A percentile compares a stretch with the other conserved stretches of the same genome.
Conservation (phyloP, 2,797 vertebrate species). For the Danio albolineatus region DNA sequence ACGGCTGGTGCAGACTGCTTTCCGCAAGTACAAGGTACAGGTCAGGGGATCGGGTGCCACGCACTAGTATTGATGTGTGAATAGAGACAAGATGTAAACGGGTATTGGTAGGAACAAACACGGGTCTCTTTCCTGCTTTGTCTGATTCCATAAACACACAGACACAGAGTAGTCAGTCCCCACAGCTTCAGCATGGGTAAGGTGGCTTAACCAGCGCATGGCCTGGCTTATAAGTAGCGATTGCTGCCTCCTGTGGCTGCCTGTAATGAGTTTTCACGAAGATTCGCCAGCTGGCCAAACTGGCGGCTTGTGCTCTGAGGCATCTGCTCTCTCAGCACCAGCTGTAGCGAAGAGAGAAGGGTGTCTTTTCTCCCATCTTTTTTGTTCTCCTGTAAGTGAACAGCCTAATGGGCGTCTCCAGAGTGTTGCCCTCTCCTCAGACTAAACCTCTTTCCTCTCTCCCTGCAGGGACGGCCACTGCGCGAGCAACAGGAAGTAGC, state of each 20-base stretch:
- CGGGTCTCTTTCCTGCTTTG: constrained; percentile 51
- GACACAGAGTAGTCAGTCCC: constrained; percentile 63
- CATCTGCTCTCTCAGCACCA: constrained; percentile 67
- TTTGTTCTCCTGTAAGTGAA: constrained; percentile 4
- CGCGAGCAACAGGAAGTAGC: constrained; percentile 98
- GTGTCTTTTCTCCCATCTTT: constrained; percentile 29
- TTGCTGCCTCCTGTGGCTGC: constrained; percentile 68
- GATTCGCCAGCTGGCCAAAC: constrained; percentile 70
- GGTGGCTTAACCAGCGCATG: constrained; percentile 83
- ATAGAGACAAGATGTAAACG: constrained; percentile 42
- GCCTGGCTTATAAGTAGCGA: constrained; percentile 79
- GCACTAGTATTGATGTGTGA: constrained; percentile 30
- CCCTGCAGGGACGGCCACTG: constrained; percentile 90
- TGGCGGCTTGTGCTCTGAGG: constrained; percentile 72
- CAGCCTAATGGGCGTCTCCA: constrained; percentile 15
- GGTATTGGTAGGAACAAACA: constrained; percentile 17
- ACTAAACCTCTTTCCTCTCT: constrained; percentile 22
- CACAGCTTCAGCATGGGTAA: constrained; percentile 81
- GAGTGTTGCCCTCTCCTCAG: not conserved
- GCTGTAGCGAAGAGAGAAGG: constrained; percentile 66
- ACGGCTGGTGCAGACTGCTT: constrained; percentile 97
- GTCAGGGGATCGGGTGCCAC: constrained; percentile 57
- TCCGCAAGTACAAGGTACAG: constrained; percentile 98
- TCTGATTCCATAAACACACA: constrained; percentile 57
- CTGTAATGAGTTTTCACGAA: constrained; percentile 71